Percentiles rank a stretch among this genome's conserved stretches.
Conservation (phyloP, 2,113 vertebrate genomes). For the Zootoca vivipara region DNA sequence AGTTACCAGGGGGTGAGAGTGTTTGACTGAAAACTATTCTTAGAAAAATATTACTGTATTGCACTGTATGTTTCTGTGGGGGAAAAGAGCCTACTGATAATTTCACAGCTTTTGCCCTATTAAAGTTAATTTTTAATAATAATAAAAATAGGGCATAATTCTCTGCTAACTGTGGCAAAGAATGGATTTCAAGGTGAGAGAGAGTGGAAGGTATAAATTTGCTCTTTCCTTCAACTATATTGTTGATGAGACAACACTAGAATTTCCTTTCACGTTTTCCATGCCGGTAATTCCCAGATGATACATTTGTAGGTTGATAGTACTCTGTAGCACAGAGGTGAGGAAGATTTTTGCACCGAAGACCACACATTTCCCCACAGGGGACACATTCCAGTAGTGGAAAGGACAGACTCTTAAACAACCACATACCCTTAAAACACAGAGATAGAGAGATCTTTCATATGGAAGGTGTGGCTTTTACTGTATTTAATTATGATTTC, state of each 20-base stretch:
- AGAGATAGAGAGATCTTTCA: too few relatives aligned
- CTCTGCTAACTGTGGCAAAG: not conserved
- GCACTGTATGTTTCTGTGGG: slow-evolving; percentile 14
- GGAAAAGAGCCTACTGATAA: slow-evolving; percentile 46
- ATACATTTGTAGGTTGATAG: not conserved
- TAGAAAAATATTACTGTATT: not conserved
- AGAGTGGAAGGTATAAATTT: not conserved
- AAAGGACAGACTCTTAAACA: too few relatives aligned
- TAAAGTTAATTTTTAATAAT: slow-evolving; percentile 30
- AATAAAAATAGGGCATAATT: slow-evolving; percentile 40
- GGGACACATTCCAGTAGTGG: too few relatives aligned
- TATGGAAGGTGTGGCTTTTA: too few relatives aligned
- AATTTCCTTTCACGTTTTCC: not conserved
- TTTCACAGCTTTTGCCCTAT: slow-evolving; percentile 42
- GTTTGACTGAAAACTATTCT: slow-evolving; percentile 45
- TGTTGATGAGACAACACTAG: too few relatives aligned
- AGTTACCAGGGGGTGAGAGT: not conserved
- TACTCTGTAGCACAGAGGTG: not conserved
- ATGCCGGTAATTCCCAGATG: not conserved
- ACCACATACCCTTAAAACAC: too few relatives aligned
- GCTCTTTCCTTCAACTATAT: not conserved
- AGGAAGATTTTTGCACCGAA: too few relatives aligned
- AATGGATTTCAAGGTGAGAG: slow-evolving; percentile 25
- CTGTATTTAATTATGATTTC: too few relatives aligned
- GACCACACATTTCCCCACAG: too few relatives aligned